These are phyloP conservation scores for Tiliacea citrago DNA, from an alignment of 2,888 invertebrate genomes.

Conservation along the genomic window DNA sequence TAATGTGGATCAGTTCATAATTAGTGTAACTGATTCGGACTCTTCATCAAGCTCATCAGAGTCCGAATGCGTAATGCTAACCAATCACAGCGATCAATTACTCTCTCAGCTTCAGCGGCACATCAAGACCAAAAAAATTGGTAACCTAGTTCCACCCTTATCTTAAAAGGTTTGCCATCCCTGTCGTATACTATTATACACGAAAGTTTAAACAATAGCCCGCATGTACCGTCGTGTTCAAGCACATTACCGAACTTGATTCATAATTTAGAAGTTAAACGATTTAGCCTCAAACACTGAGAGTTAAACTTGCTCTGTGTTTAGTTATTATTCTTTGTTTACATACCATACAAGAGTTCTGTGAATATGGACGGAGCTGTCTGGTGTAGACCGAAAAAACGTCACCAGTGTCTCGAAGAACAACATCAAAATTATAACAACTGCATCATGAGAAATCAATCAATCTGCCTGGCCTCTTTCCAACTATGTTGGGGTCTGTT, in stretches of 20 bases:
- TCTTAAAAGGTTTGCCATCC: constrained; percentile 5
- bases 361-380: neutral
- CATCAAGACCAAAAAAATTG: neutral
- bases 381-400: neutral
- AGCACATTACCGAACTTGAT: constrained; percentile 49
- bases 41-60: too few species aligned
- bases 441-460: too few species aligned
- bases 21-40: too few species aligned
- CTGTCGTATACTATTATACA: constrained; percentile 15
- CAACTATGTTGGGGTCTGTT: too few species aligned
- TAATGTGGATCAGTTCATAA: too few species aligned
- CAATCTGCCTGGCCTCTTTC: too few species aligned
- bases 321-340: constrained; percentile 30
- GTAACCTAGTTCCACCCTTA: neutral
- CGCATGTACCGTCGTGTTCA: constrained; percentile 31
- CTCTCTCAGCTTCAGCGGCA: neutral
- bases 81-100: neutral
- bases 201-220: constrained; percentile 49
- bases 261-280: constrained; percentile 57
- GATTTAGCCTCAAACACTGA: constrained; percentile 32
- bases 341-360: neutral
- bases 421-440: neutral
- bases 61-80: too few species aligned
- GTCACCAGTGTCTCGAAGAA: neutral
- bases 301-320: constrained; percentile 41